phyloP scores from a whole-genome alignment of 2,113 vertebrate species.

The Oenanthe melanoleuca region DNA sequence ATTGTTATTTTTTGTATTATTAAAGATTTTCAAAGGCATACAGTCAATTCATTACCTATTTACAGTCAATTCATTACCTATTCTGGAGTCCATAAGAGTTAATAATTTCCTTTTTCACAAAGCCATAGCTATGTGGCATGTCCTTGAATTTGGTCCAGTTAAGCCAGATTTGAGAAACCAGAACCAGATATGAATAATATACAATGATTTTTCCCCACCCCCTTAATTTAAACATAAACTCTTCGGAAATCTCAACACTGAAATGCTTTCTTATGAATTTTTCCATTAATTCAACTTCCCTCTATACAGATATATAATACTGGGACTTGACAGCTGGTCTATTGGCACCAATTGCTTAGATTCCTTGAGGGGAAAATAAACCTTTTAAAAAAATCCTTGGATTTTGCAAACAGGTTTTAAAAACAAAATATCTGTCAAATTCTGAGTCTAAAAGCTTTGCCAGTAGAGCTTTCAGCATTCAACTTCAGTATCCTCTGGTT shows the following conservation, averaged over 20 bases:
- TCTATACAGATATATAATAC: background rate
- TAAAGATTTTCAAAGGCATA: background rate
- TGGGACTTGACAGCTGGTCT: conserved; percentile 35
- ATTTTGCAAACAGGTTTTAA: conserved; percentile 40
- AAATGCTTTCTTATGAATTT: conserved; percentile 16
- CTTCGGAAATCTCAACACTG: background rate
- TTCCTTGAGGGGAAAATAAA: conserved; percentile 48
- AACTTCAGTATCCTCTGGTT: background rate
- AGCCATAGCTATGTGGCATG: background rate
- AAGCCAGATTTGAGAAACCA: background rate
- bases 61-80: background rate
- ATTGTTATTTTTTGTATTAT: background rate
- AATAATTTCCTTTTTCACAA: background rate
- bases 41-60: background rate
- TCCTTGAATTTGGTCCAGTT: background rate
- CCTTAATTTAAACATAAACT: background rate
- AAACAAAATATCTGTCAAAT: conserved; percentile 55
- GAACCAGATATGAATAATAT: background rate
- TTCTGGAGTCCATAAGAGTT: background rate
- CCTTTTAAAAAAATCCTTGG: conserved; percentile 26
- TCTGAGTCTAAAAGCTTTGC: background rate
- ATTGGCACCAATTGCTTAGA: conserved; percentile 29
- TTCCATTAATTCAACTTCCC: background rate
- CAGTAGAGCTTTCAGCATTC: background rate
- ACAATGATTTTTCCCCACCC: background rate